phyloP scores from a whole-genome alignment of 2,797 vertebrate species.

The Crocodylus rhombifer region DNA sequence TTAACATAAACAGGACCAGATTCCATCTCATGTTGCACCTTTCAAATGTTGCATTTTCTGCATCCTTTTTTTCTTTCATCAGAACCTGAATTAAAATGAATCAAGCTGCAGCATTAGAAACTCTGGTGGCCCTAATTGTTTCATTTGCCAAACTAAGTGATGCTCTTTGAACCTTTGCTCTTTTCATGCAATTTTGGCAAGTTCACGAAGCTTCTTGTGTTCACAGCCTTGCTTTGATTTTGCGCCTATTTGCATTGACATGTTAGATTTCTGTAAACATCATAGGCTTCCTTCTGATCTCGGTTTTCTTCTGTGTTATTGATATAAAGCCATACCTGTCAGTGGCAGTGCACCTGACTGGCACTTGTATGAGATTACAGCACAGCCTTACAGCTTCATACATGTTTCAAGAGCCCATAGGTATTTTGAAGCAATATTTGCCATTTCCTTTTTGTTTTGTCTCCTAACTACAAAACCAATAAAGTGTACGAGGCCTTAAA shows the following conservation, averaged over 20 bases:
- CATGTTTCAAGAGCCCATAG: neutral
- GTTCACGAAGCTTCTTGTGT: neutral
- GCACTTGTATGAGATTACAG: neutral
- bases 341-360: neutral
- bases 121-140: neutral
- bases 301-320: neutral
- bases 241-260: neutral
- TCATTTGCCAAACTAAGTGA: neutral
- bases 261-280: neutral
- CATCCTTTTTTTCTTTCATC: neutral
- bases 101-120: neutral
- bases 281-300: neutral
- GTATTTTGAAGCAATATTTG: neutral
- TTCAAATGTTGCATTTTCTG: neutral
- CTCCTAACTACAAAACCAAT: neutral
- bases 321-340: neutral
- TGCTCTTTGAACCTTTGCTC: neutral
- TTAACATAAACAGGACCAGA: slow-evolving; percentile 47
- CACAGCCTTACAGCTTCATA: neutral
- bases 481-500: neutral
- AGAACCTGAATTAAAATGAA: neutral
- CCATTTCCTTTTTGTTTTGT: neutral
- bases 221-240: neutral
- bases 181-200: neutral
- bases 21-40: slow-evolving; percentile 13